These are phyloP conservation scores for Diaperis boleti DNA, from an alignment of 2,888 invertebrate species.

Conservation along the genomic window DNA sequence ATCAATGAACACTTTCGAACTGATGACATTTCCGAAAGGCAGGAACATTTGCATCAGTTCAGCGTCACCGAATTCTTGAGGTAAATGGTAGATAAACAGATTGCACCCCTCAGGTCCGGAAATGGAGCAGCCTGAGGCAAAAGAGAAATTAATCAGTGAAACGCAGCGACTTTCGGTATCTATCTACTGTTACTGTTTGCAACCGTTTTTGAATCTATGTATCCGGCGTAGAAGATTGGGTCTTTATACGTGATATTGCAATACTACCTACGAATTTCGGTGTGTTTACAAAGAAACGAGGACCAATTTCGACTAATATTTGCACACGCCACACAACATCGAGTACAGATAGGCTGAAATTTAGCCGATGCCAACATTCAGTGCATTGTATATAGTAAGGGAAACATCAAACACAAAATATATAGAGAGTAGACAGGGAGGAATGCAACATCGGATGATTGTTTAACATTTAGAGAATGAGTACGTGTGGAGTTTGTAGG, in stretches of 20 bases:
- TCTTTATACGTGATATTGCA: slow-evolving; percentile 27
- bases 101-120: slow-evolving; percentile 99
- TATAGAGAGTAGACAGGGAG: slow-evolving; percentile 37
- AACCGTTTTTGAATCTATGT: neutral
- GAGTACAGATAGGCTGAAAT: slow-evolving; percentile 51
- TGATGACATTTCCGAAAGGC: slow-evolving; percentile 99
- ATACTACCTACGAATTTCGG: slow-evolving; percentile 35
- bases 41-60: slow-evolving; percentile 99
- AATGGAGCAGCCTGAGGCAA: slow-evolving; percentile 86
- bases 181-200: neutral
- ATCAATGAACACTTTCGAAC: slow-evolving; percentile 99
- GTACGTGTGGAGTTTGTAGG: slow-evolving; percentile 31
- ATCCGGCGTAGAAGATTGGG: neutral
- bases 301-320: slow-evolving; percentile 37
- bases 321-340: slow-evolving; percentile 52
- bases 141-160: slow-evolving; percentile 35
- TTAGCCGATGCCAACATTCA: slow-evolving; percentile 58
- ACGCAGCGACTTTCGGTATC: slow-evolving; percentile 69
- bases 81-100: slow-evolving; percentile 99
- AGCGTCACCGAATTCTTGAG: slow-evolving; percentile 99
- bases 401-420: slow-evolving; percentile 58
- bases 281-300: slow-evolving; percentile 28
- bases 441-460: slow-evolving; percentile 54
- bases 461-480: slow-evolving; percentile 32
- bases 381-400: slow-evolving; percentile 50